Evolutionary conservation across 2,888 invertebrate species (phyloP), one percentile per base, ranked within the genome.

Genomic region (Thera britannica): DNA sequence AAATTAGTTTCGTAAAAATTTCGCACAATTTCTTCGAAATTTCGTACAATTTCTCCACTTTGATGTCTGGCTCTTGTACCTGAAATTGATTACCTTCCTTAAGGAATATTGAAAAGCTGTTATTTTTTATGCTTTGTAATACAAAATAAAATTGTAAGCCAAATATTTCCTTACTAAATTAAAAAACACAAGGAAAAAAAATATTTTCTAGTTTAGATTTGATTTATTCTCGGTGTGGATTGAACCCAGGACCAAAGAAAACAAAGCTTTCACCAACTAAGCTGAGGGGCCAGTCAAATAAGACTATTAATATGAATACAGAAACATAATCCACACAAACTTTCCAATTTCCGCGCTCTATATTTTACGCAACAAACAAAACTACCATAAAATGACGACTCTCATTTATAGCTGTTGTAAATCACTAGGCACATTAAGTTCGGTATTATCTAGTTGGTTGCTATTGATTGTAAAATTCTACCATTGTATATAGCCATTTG

Each of bases 1-100:
- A 90, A 90, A 92, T 90, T 88, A 83, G 80, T 77, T 74, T 78
- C 76, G 80, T 52, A 7, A 34, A 51, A 51, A 51, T 51, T 23
- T 79, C 79, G 23, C 23, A 23, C 23, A 23, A 23, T 23, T 23
- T 23, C 23, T 23, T 23, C 23, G 23, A 79, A 82, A 58, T 65
- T 69, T 62, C 58, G 62, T 62, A 81, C 79, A 82, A 80, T 76
- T 73, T 70, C 56, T 71, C 65, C 46, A 66, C 86, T 91, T 91
- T 92, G 90, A 92, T 87, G 84, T 86, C 69, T 64, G 65, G 68
- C 68, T 73, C 70, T 55, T 63, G 49, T 12, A 12, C 23, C 48
- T 38, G 35, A 63, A 66, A 64, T 57, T 62, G 52, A 61, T 58
- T 57, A 71, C 63, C 64, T n/a, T 62, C 74, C 68, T 60, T 41